Evolutionary conservation across 2,113 vertebrate species (phyloP), one percentile per base, ranked within the genome.

Genomic region (Motacilla tschutschensis): DNA sequence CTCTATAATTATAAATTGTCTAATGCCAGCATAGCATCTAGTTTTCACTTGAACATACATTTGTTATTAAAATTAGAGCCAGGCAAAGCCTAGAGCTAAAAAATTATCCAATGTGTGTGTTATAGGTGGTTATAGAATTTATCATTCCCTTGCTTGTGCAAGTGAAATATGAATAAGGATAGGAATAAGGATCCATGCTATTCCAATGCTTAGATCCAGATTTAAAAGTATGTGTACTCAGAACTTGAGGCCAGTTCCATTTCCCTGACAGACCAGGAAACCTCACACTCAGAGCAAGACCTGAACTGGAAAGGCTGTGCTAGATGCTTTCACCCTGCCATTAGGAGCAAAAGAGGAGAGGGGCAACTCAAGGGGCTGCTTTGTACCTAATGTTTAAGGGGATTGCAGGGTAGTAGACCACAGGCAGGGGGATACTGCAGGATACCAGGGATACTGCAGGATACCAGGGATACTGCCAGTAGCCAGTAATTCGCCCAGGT

Each of bases 341-440:
- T 12, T 6, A 55, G 9, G 40, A 54, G 14, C 17, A 48, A 47
- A 3, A 35, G 15, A 53, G 4, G 20, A 50, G 20, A 51, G 18
- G 28, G 26, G 18, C 40, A 80, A 28, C 17, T 31, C 35, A 36
- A 67, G 25, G 29, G n/a, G 29, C 8, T 71, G 18, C 44, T 67
- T 31, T 5, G n/a, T 19, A 28, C 38, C 28, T 17, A 14, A 35
- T 0, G 4, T 14, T 54, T 48, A 54, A 59, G 44, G 24, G 12
- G 18, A 54, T 11, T 48, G 22, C 24, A 51, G 46, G 8, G 44
- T 60, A 51, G 40, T 43, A 58, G 38, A 65, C 10, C 0, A 0
- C 4, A 18, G 0, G 0, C 7, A 31, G 14, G 6, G 11, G 6
- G 7, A 64, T 17, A 7, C 22, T 24, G 11, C 26, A 38, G 12